These are phyloP conservation scores for Aproaerema taeniolella DNA, from an alignment of 2,888 invertebrate species.

Conservation along the genomic window DNA sequence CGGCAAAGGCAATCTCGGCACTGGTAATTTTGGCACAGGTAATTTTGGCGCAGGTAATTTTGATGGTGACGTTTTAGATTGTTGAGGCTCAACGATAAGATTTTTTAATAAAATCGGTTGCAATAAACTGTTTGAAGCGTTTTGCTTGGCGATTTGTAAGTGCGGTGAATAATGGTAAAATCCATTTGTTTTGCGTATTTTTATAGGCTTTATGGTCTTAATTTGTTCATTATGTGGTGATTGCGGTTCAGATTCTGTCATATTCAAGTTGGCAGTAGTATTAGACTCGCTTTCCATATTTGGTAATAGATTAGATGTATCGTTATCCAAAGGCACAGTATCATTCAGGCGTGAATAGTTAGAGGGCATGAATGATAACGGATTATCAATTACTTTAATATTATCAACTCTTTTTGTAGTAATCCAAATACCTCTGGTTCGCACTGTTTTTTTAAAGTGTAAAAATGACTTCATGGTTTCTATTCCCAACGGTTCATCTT, in stretches of 20 bases:
- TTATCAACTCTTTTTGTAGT: constrained; percentile 56
- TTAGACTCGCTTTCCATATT: no score
- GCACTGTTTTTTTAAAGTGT: constrained; percentile 26
- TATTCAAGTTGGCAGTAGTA: no score
- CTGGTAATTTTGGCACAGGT: neutral
- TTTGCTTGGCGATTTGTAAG: no score
- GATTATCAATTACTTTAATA: constrained; percentile 54
- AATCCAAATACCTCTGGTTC: constrained; percentile 61
- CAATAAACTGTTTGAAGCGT: neutral
- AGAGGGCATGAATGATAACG: constrained; percentile 48
- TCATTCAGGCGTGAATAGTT: constrained; percentile 17
- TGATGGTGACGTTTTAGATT: no score
- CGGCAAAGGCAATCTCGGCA: neutral
- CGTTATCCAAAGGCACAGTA: constrained; percentile 27
- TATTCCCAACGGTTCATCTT: constrained; percentile 53
- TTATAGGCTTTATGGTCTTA: constrained; percentile 49
- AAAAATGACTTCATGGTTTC: constrained; percentile 47
- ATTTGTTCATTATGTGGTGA: neutral
- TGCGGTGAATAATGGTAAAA: constrained; percentile 43
- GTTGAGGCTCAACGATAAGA: no score
- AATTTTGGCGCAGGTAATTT: neutral
- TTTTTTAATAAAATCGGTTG: no score
- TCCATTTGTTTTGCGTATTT: constrained; percentile 49
- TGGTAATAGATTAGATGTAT: no score
- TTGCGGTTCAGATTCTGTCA: no score